Percentiles rank a stretch among this genome's conserved stretches.
phyloP scores from a whole-genome alignment of 2,113 vertebrate genomes.

The Paralichthys olivaceus region DNA sequence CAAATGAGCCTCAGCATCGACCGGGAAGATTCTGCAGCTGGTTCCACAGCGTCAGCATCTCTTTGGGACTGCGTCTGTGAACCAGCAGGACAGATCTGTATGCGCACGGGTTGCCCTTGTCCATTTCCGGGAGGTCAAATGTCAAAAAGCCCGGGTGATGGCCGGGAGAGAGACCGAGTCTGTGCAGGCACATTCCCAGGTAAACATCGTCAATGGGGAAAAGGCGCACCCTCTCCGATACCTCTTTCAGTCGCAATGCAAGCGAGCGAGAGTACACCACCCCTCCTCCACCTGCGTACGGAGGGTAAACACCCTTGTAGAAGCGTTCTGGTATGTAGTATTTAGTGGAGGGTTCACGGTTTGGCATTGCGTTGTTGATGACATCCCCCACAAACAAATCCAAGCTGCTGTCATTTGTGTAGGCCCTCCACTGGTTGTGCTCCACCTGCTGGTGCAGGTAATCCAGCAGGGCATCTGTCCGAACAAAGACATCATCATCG shows the following conservation, averaged over 20 bases:
- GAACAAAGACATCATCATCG: conserved; percentile 85
- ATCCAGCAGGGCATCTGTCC: conserved; percentile 78
- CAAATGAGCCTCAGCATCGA: conserved; percentile 68
- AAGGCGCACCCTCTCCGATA: conserved; percentile 76
- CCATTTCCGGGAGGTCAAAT: conserved; percentile 76
- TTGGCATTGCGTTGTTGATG: conserved; percentile 80
- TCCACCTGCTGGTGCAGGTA: conserved; percentile 71
- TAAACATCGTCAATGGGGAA: conserved; percentile 87
- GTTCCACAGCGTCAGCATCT: conserved; percentile 82
- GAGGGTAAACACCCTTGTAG: conserved; percentile 82
- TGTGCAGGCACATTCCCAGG: conserved; percentile 79
- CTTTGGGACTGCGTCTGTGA: conserved; percentile 80
- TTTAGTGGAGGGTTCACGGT: conserved; percentile 79
- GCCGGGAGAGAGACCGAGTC: conserved; percentile 77
- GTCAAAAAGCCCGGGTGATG: conserved; percentile 83
- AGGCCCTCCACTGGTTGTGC: conserved; percentile 37
- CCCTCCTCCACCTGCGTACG: conserved; percentile 85
- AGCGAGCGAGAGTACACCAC: conserved; percentile 82
- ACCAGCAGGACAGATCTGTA: conserved; percentile 83
- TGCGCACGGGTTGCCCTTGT: conserved; percentile 74
- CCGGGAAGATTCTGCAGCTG: conserved; percentile 59
- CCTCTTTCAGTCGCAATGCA: conserved; percentile 68
- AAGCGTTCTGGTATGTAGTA: conserved; percentile 85
- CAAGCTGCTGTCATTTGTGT: conserved; percentile 39
- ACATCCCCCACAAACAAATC: conserved; percentile 83